Percentiles rank a stretch among this genome's conserved stretches.
phyloP scores from a whole-genome alignment of 2,797 vertebrate genomes.

The Liparis tanakae region DNA sequence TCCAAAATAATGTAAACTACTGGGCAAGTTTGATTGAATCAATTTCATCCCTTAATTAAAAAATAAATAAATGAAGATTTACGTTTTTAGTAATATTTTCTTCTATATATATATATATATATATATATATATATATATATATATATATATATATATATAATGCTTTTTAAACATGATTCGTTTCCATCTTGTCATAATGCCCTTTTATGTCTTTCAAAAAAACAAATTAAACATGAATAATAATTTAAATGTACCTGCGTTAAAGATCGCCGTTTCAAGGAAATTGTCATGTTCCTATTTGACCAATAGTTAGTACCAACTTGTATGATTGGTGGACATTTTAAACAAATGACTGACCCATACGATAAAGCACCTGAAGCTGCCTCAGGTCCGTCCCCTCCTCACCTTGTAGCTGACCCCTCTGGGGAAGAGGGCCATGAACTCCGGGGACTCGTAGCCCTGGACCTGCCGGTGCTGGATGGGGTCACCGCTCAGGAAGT shows the following conservation, averaged over 20 bases:
- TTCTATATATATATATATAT: too few relatives aligned
- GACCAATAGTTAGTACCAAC: neutral
- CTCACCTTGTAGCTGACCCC: constrained; percentile 92
- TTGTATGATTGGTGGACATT: neutral
- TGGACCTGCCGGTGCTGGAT: constrained; percentile 90
- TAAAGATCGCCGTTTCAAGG: neutral
- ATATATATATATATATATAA: too few relatives aligned
- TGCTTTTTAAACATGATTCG: neutral
- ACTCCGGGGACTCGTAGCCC: constrained; percentile 87
- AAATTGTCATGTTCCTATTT: neutral
- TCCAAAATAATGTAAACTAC: neutral
- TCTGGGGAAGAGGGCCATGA: constrained; percentile 90
- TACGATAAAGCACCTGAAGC: neutral
- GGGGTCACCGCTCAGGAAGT: constrained; percentile 87
- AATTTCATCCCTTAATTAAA: neutral
- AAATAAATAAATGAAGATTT: too few relatives aligned
- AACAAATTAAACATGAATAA: neutral
- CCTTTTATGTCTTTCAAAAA: neutral
- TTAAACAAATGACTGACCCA: neutral
- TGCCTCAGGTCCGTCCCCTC: neutral
- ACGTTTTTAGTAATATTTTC: neutral
- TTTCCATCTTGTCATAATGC: neutral
- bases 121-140: too few relatives aligned
- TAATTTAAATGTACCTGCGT: neutral
- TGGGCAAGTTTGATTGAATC: neutral